Base-by-base conservation (phyloP, 1,140 invertebrate genomes). In the Hestina assimilis region DNA sequence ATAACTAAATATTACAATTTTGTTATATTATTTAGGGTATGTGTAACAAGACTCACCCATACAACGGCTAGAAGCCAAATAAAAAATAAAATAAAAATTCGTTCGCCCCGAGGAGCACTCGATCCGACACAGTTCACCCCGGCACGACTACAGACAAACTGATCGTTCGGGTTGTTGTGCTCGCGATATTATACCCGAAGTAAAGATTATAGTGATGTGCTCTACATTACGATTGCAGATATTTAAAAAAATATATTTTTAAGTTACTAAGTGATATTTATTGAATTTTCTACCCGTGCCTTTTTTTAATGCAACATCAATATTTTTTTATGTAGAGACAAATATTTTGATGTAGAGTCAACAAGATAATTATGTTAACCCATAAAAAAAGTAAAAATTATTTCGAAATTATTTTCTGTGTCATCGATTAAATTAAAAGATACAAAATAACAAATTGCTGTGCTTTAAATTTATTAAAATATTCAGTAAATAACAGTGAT, bases 41-140 rank as follows among this genome's bases (percentile, higher is more conserved):
- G 57, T 51, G 51, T 61, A 51, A 48, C n/a, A 59, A 63, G 59
- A 87, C 89, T 89, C 51, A 90, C 89, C 89, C 89, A 90, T 90
- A 90, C 89, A 90, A 90, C 75, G 88, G 85, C 86, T 84, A 89
- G 84, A 83, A 86, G 85, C 87, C 85, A 89, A 89, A 84, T 84
- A 88, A 90, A 85, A 89, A 89, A 82, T 66, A 85, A 89, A 87
- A 81, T 75, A 66, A 74, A 74, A 68, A 54, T 76, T 9, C 71
- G 83, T 73, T 71, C n/a, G 68, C 74, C 69, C 69, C 57, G 43
- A 47, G 75, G 70, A 66, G 81, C 74, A 73, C 79, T 70, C 82
- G 76, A 77, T 78, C 48, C 76, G 55, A 59, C 40, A 53, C 75
- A 68, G 53, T 68, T 54, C 56, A 63, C 57, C 63, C 69, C 60